Evolutionary conservation across 2,888 invertebrate species (phyloP).

Genomic region (Ctena decussata): DNA sequence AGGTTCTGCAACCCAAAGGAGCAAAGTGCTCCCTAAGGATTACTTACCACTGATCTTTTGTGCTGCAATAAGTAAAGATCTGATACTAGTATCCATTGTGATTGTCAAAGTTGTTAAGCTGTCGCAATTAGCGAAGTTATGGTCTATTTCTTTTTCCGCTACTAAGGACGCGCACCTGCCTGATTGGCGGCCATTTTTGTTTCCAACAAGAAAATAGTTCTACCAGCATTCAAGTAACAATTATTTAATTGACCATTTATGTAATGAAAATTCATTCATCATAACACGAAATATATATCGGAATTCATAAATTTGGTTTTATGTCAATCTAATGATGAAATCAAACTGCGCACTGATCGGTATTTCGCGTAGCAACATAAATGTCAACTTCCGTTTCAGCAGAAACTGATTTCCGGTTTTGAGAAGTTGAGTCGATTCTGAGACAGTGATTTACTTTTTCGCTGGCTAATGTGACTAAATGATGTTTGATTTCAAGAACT

Average conservation of each 20-base stretch:
- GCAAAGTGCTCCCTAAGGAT: too few relatives aligned
- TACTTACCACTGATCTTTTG: conserved; percentile 67
- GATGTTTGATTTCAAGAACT: too few relatives aligned
- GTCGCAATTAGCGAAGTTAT: background rate
- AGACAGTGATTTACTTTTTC: too few relatives aligned
- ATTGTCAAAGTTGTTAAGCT: background rate
- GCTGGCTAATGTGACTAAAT: too few relatives aligned
- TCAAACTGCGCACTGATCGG: background rate
- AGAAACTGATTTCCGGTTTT: background rate
- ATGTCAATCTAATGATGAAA: too few relatives aligned
- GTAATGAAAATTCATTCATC: too few relatives aligned
- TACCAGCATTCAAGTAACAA: background rate
- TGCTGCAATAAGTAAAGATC: conserved; percentile 70
- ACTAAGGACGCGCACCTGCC: conserved; percentile 4
- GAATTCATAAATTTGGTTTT: too few relatives aligned
- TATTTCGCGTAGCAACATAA: background rate
- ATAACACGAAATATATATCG: too few relatives aligned
- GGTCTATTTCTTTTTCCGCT: background rate
- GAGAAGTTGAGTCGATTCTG: too few relatives aligned
- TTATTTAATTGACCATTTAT: too few relatives aligned
- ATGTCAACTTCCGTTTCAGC: background rate
- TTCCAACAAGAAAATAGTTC: background rate
- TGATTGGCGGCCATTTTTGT: background rate
- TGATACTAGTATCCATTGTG: conserved; percentile 75
- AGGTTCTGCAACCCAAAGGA: too few relatives aligned